A percentile compares a stretch with the other conserved stretches of the same genome.
These are phyloP conservation scores for Notodonta dromedarius DNA, from an alignment of 2,888 invertebrate genomes.

Conservation along the genomic window DNA sequence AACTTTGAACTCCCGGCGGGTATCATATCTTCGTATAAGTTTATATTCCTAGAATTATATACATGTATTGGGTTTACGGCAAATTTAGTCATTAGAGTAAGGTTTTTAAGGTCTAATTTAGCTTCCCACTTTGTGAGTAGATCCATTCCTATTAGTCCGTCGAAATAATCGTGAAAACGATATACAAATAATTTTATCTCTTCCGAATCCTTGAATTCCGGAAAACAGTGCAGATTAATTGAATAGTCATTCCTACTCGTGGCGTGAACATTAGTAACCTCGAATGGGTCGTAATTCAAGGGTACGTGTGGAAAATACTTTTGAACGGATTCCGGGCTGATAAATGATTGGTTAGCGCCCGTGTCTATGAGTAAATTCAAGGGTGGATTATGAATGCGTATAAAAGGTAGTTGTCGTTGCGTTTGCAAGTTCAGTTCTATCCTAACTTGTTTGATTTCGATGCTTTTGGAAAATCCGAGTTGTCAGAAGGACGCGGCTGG, in stretches of 20 bases:
- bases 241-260: slow-evolving; percentile 27
- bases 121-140: slow-evolving; percentile 27
- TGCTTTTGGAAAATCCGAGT: not conserved
- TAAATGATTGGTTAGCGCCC: slow-evolving; percentile 4
- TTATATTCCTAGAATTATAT: too few relatives aligned
- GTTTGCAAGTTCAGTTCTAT: slow-evolving; percentile 24
- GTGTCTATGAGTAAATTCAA: slow-evolving; percentile 18
- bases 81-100: slow-evolving; percentile 14
- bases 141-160: slow-evolving; percentile 30
- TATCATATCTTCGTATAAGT: too few relatives aligned
- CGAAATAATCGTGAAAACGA: slow-evolving; percentile 26
- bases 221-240: slow-evolving; percentile 32
- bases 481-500: too few relatives aligned
- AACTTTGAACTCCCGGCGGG: slow-evolving; percentile 9
- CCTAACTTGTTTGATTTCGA: slow-evolving; percentile 1
- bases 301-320: not conserved
- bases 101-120: slow-evolving; percentile 29
- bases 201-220: slow-evolving; percentile 20
- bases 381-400: slow-evolving; percentile 12
- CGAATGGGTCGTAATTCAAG: not conserved
- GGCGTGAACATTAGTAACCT: slow-evolving; percentile 16
- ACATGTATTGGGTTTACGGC: too few relatives aligned
- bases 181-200: slow-evolving; percentile 31
- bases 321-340: not conserved
- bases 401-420: slow-evolving; percentile 18